These are phyloP conservation scores for Balearica regulorum DNA, from an alignment of 2,797 vertebrate genomes.

Conservation along the genomic window DNA sequence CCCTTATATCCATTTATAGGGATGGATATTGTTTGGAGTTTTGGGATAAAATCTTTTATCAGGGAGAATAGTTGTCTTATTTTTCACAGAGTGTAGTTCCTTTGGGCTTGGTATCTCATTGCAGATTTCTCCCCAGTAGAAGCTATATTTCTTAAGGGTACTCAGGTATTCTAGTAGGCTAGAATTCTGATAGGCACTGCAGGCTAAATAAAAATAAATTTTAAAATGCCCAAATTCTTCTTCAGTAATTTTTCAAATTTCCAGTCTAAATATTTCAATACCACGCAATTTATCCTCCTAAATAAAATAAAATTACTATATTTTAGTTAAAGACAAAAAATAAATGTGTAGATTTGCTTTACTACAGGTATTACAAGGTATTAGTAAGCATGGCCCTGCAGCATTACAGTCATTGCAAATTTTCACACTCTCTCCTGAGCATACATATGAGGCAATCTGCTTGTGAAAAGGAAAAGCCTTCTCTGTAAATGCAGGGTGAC, in stretches of 20 bases:
- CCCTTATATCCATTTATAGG: rapidly evolving
- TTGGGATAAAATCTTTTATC: background rate
- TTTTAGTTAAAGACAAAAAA: background rate
- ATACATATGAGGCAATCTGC: background rate
- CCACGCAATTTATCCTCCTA: background rate
- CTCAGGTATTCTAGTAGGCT: background rate
- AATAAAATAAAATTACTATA: background rate
- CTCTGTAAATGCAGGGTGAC: background rate
- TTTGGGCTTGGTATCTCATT: background rate
- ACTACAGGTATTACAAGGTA: background rate
- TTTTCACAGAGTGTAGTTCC: background rate
- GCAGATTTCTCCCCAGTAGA: background rate
- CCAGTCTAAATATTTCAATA: background rate
- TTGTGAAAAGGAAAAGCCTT: background rate
- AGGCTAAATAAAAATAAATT: background rate
- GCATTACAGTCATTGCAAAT: background rate
- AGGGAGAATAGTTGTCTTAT: background rate
- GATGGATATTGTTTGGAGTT: background rate
- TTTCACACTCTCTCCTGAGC: background rate
- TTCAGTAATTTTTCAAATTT: background rate
- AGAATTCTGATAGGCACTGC: background rate
- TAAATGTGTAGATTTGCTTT: background rate
- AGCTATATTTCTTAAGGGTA: background rate
- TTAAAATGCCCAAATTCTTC: background rate
- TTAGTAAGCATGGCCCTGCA: background rate